phyloP scores from a whole-genome alignment of 2,113 vertebrate species.

The Lepidothrix coronata region DNA sequence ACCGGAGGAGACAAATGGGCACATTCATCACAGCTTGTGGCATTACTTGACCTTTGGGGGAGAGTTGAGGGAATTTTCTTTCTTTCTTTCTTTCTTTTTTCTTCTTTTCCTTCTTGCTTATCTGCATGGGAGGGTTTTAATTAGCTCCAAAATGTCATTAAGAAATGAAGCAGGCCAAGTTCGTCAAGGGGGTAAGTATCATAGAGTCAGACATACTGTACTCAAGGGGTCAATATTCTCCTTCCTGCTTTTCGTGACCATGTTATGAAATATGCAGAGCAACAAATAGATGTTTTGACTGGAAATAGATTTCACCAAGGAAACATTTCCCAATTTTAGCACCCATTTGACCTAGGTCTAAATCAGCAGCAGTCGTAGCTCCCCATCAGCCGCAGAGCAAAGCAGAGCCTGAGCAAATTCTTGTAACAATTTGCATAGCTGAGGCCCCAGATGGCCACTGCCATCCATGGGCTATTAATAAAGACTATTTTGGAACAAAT shows the following conservation, averaged over 20 bases:
- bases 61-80: background rate
- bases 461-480: slow-evolving; percentile 16
- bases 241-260: background rate
- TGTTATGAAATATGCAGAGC: background rate
- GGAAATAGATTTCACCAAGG: slow-evolving; percentile 9
- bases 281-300: background rate
- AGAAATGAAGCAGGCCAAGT: background rate
- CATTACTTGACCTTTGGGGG: background rate
- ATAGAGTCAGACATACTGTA: background rate
- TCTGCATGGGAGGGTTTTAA: background rate
- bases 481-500: background rate
- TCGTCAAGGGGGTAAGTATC: background rate
- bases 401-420: background rate
- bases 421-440: background rate
- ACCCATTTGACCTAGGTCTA: background rate
- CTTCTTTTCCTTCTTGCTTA: background rate
- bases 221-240: background rate
- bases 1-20: background rate
- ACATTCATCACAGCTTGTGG: background rate
- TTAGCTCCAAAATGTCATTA: background rate
- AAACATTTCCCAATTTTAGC: background rate
- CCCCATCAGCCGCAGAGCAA: background rate
- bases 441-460: background rate
- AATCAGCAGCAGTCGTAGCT: background rate
- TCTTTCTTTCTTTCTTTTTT: no score